A percentile compares a stretch with the other conserved stretches of the same genome.
Conservation (phyloP, 2,113 vertebrate species). For the Rostratula benghalensis region DNA sequence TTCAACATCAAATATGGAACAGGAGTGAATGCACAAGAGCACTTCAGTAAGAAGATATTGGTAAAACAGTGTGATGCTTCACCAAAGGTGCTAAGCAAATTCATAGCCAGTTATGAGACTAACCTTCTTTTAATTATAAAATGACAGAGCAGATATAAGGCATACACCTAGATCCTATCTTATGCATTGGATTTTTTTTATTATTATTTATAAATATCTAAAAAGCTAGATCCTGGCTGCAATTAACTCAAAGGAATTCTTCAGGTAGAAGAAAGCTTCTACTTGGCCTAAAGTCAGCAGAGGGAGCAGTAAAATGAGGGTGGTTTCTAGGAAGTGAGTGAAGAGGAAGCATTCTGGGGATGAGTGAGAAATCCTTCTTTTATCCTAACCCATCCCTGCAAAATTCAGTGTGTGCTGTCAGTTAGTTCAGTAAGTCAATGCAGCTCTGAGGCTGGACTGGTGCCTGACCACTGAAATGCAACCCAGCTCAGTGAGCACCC, state of each 20-base stretch:
- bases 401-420: background rate
- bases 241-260: background rate
- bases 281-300: background rate
- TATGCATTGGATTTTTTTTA: background rate
- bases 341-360: background rate
- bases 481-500: background rate
- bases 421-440: background rate
- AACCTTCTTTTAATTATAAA: background rate
- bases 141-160: background rate
- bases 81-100: background rate
- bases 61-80: background rate
- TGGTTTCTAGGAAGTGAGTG: background rate
- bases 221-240: background rate
- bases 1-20: fast-evolving
- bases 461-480: background rate
- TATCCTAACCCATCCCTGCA: background rate
- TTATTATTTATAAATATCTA: background rate
- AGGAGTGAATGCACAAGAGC: background rate
- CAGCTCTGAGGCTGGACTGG: background rate
- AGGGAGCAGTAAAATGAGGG: background rate
- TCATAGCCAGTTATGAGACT: background rate
- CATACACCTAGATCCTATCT: background rate
- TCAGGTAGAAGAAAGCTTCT: background rate
- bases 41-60: background rate
- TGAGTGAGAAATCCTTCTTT: background rate